A percentile compares a stretch with the other conserved stretches of the same genome.
These are phyloP conservation scores for Engystomops pustulosus DNA, from an alignment of 2,113 vertebrate genomes.

Conservation along the genomic window DNA sequence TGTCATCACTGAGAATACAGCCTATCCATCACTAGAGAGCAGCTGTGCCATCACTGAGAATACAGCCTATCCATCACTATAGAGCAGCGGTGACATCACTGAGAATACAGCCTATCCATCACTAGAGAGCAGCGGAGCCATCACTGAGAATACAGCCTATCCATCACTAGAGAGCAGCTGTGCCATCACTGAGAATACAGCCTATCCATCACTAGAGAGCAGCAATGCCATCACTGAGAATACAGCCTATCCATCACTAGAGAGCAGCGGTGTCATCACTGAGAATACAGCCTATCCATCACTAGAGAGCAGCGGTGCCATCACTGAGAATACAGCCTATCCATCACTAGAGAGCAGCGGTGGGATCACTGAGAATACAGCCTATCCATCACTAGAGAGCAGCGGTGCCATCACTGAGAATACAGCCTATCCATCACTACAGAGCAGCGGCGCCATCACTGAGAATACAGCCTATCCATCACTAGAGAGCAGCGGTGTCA, in stretches of 20 bases:
- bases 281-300: not conserved
- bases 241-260: not conserved
- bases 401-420: not conserved
- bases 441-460: not conserved
- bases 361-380: not conserved
- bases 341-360: not conserved
- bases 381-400: not conserved
- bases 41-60: not conserved
- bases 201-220: not conserved
- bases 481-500: not conserved
- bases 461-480: not conserved
- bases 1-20: not conserved
- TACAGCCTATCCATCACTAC: not conserved
- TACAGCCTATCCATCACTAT: not conserved
- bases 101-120: too few species aligned
- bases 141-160: not conserved
- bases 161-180: not conserved
- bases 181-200: not conserved
- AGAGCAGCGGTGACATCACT: too few species aligned
- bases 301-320: not conserved
- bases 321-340: not conserved
- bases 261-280: not conserved
- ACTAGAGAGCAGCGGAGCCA: not conserved
- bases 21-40: not conserved
- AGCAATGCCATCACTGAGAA: not conserved